Conservation (phyloP, 2,113 vertebrate species). For the Grammomys surdaster region DNA sequence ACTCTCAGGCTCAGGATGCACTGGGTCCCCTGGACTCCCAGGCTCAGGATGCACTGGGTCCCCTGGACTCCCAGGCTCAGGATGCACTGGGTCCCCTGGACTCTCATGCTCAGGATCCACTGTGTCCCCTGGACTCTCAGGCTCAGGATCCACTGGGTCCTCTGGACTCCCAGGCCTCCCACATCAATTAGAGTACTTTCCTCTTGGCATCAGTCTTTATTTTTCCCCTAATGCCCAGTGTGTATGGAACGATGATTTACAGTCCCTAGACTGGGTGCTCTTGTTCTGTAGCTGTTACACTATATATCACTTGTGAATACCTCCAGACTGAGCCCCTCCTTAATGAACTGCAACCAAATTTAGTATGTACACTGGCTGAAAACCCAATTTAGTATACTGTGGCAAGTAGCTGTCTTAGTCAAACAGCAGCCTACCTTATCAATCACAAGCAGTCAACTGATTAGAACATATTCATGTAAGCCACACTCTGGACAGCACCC, state of each 20-base stretch:
- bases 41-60: too few species aligned
- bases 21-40: too few species aligned
- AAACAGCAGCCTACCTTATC: neutral
- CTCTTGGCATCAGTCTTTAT: neutral
- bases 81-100: too few species aligned
- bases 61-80: too few species aligned
- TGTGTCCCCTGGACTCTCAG: too few species aligned
- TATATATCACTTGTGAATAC: neutral
- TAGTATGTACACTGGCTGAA: neutral
- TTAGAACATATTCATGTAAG: neutral
- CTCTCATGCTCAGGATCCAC: too few species aligned
- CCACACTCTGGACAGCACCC: neutral
- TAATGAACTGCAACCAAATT: neutral
- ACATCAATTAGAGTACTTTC: too few species aligned
- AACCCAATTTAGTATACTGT: neutral
- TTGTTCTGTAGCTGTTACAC: neutral
- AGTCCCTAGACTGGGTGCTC: neutral
- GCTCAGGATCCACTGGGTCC: too few species aligned
- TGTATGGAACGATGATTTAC: constrained; percentile 1
- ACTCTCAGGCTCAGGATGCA: too few species aligned
- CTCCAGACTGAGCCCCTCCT: neutral
- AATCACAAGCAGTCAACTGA: neutral
- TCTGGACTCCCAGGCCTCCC: too few species aligned
- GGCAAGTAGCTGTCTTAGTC: neutral
- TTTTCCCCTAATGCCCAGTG: neutral